Conservation (phyloP, 2,113 vertebrate genomes). For the Microtus montanus region DNA sequence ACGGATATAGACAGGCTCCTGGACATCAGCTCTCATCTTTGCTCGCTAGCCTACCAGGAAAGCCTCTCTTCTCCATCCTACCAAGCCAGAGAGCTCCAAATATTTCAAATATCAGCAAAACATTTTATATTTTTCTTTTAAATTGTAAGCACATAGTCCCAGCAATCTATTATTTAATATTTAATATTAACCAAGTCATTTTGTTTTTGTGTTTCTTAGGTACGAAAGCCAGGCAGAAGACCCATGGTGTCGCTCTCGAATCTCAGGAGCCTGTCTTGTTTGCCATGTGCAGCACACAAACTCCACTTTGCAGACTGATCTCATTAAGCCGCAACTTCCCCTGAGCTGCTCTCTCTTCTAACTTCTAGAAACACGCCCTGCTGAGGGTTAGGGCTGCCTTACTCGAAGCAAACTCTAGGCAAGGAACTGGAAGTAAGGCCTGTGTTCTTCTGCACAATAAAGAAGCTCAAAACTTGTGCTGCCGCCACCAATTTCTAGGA, state of each 20-base stretch:
- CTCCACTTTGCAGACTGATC: neutral
- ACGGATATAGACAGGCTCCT: neutral
- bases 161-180: neutral
- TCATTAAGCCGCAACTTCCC: neutral
- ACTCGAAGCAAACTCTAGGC: neutral
- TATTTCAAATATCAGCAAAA: neutral
- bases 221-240: neutral
- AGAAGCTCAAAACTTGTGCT: neutral
- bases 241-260: neutral
- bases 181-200: constrained; percentile 17
- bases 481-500: neutral
- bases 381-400: neutral
- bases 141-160: neutral
- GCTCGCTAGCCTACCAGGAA: neutral
- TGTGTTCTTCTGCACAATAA: neutral
- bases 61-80: neutral
- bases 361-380: neutral
- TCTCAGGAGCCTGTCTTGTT: neutral
- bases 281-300: neutral
- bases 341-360: neutral
- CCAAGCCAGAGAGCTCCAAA: neutral
- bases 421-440: neutral
- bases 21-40: neutral
- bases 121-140: neutral
- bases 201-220: neutral